Base-by-base conservation (phyloP, 2,113 vertebrate genomes). In the Smithornis capensis region DNA sequence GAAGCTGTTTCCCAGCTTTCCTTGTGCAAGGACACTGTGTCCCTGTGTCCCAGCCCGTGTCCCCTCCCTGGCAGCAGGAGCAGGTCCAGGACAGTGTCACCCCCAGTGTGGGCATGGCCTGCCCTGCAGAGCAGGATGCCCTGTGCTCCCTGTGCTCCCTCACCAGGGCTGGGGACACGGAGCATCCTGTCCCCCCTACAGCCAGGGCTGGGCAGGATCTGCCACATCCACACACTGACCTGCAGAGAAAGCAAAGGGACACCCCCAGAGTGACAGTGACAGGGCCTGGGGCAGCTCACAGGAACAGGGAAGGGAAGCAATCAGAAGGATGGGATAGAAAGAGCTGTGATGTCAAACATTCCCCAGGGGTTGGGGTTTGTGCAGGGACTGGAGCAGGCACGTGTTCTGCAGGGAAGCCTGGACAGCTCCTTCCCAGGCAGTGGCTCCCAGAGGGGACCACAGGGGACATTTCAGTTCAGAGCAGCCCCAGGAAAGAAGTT, bases 21-120 rank as follows among this genome's bases (percentile, higher is more conserved):
- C 52, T 40, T 11, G 6, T 12, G 3, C 19, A 5, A 1, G 5
- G 44, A 33, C 4, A 21, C 50, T 2, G 25, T 25, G 12, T 2
- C n/a, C 31, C 14, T 21, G 4, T 4, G 42, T 7, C 24, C 33
- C 60, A 29, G 35, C 16, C 62, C 3, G 1, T 15, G 22, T 5
- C n/a, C 33, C 19, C 8, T 5, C n/a, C 44, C 33, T 10, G 16
- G 52, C 63, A 81, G 78, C n/a, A 12, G 14, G 35, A 28, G 16
- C 80, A 52, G 4, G 59, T 27, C 28, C 40, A n/a, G n/a, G n/a
- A n/a, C 23, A 8, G 50, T 28, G 14, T 19, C 49, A 29, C 24
- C 45, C 49, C 56, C 44, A 9, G 55, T 10, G 12, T 1, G 79
- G 67, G 50, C 28, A 12, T 4, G 23, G 4, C 23, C 14, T 7